These are phyloP conservation scores for Smutsia temminckii DNA, from an alignment of 2,797 vertebrate genomes.

Conservation along the genomic window DNA sequence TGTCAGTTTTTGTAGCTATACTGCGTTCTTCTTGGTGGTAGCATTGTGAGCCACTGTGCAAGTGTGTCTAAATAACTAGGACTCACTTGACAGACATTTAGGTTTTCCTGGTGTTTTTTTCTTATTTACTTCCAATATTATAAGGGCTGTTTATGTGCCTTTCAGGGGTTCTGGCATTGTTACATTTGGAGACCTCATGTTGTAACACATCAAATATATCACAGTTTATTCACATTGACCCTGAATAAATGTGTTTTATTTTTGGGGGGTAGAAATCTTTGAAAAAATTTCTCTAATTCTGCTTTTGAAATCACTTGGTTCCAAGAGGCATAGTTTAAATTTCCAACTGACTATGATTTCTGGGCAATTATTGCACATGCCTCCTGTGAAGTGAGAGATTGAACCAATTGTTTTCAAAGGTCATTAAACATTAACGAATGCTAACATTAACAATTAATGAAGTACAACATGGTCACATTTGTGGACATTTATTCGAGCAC, in stretches of 20 bases:
- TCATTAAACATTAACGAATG: not conserved
- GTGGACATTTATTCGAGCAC: not conserved
- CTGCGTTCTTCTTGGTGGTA: not conserved
- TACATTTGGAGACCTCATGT: not conserved
- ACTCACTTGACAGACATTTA: not conserved
- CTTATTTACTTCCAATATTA: not conserved
- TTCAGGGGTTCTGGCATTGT: not conserved
- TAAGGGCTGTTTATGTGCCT: not conserved
- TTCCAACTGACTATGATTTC: not conserved
- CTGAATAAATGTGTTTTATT: too few species aligned
- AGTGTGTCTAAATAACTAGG: not conserved
- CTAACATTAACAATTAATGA: not conserved
- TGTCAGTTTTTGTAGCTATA: not conserved
- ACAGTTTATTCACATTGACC: not conserved
- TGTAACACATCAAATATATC: too few species aligned
- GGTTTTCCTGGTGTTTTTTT: not conserved
- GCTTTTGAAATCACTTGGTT: not conserved
- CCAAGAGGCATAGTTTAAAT: rapidly evolving
- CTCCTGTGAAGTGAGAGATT: not conserved
- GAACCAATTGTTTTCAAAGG: not conserved
- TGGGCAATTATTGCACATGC: not conserved
- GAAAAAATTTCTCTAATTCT: not conserved
- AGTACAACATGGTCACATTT: rapidly evolving
- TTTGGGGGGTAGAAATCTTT: not conserved
- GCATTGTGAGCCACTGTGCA: rapidly evolving